Evolutionary conservation across 2,888 invertebrate species (phyloP), one percentile per base, ranked within the genome.

Genomic region (Psococerastis gibbosa): DNA sequence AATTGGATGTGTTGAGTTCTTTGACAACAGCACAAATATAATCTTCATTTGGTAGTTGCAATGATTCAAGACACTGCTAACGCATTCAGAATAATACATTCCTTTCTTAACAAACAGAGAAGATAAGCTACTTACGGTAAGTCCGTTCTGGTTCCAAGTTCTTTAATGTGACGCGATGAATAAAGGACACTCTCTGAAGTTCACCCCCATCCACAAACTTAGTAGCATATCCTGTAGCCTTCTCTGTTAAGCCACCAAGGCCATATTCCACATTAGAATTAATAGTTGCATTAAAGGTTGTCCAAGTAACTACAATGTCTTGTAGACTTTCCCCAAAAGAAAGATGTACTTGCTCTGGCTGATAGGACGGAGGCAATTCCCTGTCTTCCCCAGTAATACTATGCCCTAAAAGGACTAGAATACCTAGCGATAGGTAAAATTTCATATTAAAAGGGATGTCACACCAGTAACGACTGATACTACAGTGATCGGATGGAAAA

Each of bases 251-350:
- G n/a, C 67, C 68, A 3, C 61, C 63, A 47, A 71, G 69, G 1
- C 85, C 84, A 57, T 78, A 87, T 58, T 81, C 75, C 18, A 84
- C 85, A 22, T 75, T 53, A 0, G 82, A 78, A 46, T 69, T 65
- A 11, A 63, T 52, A 0, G 82, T 75, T 51, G 75, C 63, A 55
- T 75, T 71, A 55, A 70, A 70, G 8, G 88, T 88, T 2, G 77
- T 76, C 87, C 88, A 88, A 49, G 85, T 87, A 22, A 84, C 75
- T 22, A 78, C 72, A 50, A 85, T 75, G 53, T 81, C 75, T 49
- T 67, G 69, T 42, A 69, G 61, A 54, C 68, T 69, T 48, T 75
- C 75, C 51, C 77, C 78, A 54, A 70, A 74, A 22, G 77, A 58
- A 45, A 78, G 56, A 59, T 78, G 78, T 16, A 78, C 65, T 57